Conservation (phyloP, 1,140 invertebrate species). For the Hyposmocoma kahamanoa region DNA sequence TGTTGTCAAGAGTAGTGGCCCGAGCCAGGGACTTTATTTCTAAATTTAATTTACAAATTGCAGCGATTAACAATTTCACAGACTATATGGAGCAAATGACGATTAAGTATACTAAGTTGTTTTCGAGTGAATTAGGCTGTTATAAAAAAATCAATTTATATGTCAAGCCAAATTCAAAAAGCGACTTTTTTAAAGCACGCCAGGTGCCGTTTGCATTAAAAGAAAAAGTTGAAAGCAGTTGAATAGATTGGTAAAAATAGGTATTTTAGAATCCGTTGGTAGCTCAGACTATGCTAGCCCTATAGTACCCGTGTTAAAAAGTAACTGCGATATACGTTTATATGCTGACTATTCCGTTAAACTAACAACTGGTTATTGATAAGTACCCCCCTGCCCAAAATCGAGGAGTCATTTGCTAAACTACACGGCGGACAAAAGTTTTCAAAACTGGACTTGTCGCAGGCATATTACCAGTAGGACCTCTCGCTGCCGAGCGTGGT, state of each 20-base stretch:
- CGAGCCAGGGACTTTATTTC: not conserved
- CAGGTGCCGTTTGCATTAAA: conserved; percentile 7
- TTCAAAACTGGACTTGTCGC: no score
- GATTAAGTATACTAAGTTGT: not conserved
- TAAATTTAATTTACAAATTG: not conserved
- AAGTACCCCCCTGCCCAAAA: not conserved
- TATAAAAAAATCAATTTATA: not conserved
- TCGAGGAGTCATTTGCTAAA: no score
- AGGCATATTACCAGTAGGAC: no score
- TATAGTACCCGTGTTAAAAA: conserved; percentile 38
- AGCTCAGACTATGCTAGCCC: conserved; percentile 43
- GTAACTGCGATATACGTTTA: no score
- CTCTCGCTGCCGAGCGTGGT: no score
- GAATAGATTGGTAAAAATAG: not conserved
- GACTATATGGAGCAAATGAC: not conserved
- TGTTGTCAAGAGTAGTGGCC: not conserved
- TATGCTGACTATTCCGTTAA: not conserved
- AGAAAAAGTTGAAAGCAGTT: not conserved
- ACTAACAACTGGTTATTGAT: not conserved
- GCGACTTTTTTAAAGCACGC: not conserved
- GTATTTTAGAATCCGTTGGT: not conserved
- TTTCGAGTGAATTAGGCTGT: not conserved
- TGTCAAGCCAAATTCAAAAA: not conserved
- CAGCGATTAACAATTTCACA: not conserved
- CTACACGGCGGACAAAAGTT: not conserved